Base-by-base conservation (phyloP, 2,113 vertebrate species). In the Panurus biarmicus region DNA sequence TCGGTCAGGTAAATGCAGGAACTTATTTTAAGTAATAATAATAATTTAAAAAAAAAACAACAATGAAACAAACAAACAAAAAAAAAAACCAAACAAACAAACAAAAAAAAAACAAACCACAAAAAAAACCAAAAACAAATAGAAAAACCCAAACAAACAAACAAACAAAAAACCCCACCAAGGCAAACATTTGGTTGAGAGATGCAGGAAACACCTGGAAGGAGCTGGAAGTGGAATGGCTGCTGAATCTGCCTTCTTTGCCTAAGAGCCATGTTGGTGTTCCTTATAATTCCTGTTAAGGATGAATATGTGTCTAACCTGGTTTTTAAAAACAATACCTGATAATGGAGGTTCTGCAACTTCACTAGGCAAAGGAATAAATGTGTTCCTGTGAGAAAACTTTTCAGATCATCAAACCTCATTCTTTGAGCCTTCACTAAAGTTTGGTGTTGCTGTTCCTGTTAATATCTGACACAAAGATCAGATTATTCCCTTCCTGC, bases 231-330 rank as follows among this genome's bases (percentile, higher is more conserved):
- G 19, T n/a, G 50, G n/a, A 19, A 64, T 47, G 28, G 42, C 40
- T 80, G 2, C 67, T 53, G 50, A 65, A 31, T 58, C 36, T 70
- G 12, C 14, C 12, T 57, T 31, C 14, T 33, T 47, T 66, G 13
- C 57, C 22, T 2, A 4, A 38, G 31, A 31, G 42, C n/a, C 11
- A 6, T 2, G 0, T 35, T 8, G 6, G 5, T 57, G 11, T 50
- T 79, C 21, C 70, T 66, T 48, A n/a, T 36, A 22, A 1, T 31
- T 72, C 48, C 31, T 54, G 18, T 57, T 73, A 8, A 54, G 73
- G 58, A 14, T 1, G 3, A 23, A 28, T 5, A 1, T 29, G 4
- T 56, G 50, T 61, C 18, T 57, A 23, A 36, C 11, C 20, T 62
- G 42, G 1, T 18, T 56, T 65, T n/a, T 18, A 35, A 57, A 57